These are phyloP conservation scores for Lepidothrix coronata DNA, from an alignment of 2,113 vertebrate genomes.

Conservation along the genomic window DNA sequence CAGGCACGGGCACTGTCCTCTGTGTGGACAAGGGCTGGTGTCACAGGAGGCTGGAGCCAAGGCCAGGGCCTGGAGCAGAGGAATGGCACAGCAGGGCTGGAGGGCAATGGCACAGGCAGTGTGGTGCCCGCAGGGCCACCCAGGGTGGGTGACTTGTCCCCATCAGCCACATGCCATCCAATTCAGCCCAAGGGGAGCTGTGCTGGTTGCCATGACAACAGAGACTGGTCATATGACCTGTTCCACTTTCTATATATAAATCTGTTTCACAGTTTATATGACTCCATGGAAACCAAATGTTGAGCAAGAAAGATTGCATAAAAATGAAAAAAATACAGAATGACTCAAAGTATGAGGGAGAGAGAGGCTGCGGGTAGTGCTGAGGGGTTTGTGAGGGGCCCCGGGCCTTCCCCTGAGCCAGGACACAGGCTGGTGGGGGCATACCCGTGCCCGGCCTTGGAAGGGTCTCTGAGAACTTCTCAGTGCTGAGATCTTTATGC, in stretches of 20 bases:
- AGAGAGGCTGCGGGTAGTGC: not conserved
- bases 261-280: slow-evolving; percentile 72
- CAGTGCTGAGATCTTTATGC: not conserved
- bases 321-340: slow-evolving; percentile 62
- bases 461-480: not conserved
- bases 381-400: not conserved
- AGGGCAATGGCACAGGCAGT: not conserved
- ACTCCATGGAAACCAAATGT: slow-evolving; percentile 67
- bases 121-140: not conserved
- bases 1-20: not conserved
- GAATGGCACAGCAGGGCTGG: not conserved
- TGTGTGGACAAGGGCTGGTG: not conserved
- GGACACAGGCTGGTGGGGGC: not conserved
- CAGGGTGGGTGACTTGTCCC: slow-evolving; percentile 8
- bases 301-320: slow-evolving; percentile 66
- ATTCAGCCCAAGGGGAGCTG: slow-evolving; percentile 59
- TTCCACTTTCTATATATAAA: slow-evolving; percentile 83
- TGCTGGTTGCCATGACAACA: slow-evolving; percentile 71
- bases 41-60: not conserved
- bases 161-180: slow-evolving; percentile 27
- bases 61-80: not conserved
- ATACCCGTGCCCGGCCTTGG: accelerated
- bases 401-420: not conserved
- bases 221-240: slow-evolving; percentile 72
- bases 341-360: not conserved